Conservation (phyloP, 2,888 invertebrate genomes). For the Leptogaster cylindrica region DNA sequence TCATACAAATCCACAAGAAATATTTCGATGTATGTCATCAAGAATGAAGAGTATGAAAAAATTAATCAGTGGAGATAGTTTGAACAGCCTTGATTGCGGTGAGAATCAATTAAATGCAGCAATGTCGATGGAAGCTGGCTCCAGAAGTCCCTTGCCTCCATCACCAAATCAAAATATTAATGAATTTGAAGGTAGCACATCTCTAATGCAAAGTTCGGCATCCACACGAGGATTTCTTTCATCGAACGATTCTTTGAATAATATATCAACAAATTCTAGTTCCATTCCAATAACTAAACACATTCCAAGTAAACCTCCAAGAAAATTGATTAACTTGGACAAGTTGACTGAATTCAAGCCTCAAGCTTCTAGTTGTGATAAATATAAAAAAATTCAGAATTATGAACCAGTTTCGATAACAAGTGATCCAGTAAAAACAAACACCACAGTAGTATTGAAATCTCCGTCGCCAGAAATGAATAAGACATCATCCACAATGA, state of each 20-base stretch:
- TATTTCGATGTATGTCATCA: slow-evolving; percentile 78
- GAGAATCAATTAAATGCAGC: slow-evolving; percentile 78
- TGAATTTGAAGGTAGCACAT: slow-evolving; percentile 54
- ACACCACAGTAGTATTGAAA: slow-evolving; percentile 57
- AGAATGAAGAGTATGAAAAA: slow-evolving; percentile 91
- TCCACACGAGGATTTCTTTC: slow-evolving; percentile 58
- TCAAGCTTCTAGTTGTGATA: slow-evolving; percentile 55
- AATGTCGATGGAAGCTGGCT: slow-evolving; percentile 80
- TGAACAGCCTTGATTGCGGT: slow-evolving; percentile 71
- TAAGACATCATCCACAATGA: not conserved
- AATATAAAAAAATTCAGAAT: slow-evolving; percentile 58
- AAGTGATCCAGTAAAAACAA: slow-evolving; percentile 56
- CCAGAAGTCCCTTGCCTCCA: slow-evolving; percentile 79
- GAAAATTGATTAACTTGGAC: slow-evolving; percentile 54
- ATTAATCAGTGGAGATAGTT: slow-evolving; percentile 65
- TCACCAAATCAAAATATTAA: slow-evolving; percentile 63
- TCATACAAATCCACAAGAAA: slow-evolving; percentile 82
- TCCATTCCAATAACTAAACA: slow-evolving; percentile 50
- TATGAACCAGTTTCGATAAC: slow-evolving; percentile 61
- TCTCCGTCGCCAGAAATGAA: slow-evolving; percentile 22
- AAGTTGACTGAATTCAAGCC: slow-evolving; percentile 44
- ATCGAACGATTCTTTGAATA: slow-evolving; percentile 59
- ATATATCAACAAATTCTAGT: slow-evolving; percentile 52
- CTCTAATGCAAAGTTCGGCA: slow-evolving; percentile 55
- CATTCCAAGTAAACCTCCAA: slow-evolving; percentile 60